These are phyloP conservation scores for Ceyx melanurus DNA, from an alignment of 2,113 vertebrate genomes.

Conservation along the genomic window DNA sequence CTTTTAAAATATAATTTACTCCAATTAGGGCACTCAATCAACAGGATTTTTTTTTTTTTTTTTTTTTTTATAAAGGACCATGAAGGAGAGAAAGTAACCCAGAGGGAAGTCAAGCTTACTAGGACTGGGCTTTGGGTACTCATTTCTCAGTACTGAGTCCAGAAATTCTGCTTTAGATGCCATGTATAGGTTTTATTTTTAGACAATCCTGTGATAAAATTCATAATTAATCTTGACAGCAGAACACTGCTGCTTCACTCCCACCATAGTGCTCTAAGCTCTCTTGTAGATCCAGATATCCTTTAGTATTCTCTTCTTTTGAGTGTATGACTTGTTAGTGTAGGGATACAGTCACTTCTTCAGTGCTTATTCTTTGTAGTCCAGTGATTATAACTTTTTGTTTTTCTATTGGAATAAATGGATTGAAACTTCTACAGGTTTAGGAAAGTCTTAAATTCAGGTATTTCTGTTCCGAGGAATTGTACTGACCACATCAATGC, in stretches of 20 bases:
- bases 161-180: not conserved
- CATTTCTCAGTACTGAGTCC: not conserved
- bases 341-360: accelerated
- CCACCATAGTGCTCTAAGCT: not conserved
- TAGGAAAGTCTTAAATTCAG: not conserved
- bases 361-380: accelerated
- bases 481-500: not conserved
- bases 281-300: not conserved
- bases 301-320: not conserved
- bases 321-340: accelerated
- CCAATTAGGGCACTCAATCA: not conserved
- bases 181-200: not conserved
- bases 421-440: not conserved
- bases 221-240: not conserved
- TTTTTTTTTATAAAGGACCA: not conserved
- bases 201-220: not conserved
- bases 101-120: not conserved
- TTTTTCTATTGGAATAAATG: not conserved
- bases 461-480: not conserved
- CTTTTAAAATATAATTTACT: not conserved
- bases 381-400: not conserved
- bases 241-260: not conserved
- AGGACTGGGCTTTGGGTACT: not conserved
- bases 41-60: not conserved
- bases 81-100: not conserved